phyloP scores from a whole-genome alignment of 2,888 invertebrate genomes.

The Trissolcus brochymenae region DNA sequence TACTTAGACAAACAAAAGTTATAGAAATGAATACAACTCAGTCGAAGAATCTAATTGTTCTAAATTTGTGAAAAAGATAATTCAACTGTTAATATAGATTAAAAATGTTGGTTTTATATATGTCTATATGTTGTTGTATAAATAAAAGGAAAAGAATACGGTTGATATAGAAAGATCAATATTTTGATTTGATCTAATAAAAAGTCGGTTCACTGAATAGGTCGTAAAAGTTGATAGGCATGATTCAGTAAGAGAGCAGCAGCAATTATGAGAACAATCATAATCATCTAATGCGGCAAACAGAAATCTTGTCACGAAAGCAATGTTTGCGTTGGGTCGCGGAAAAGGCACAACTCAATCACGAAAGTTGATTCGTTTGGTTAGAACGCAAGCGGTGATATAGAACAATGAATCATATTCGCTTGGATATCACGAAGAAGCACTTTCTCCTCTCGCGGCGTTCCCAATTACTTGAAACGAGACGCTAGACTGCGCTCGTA shows the following conservation, averaged over 20 bases:
- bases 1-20: no score
- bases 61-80: no score
- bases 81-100: no score
- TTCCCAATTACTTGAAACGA: constrained; percentile 63
- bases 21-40: no score
- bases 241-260: constrained; percentile 7
- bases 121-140: no score
- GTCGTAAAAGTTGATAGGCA: neutral
- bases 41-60: no score
- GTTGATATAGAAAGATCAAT: no score
- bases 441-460: constrained; percentile 54
- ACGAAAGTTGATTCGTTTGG: constrained; percentile 52
- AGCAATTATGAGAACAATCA: constrained; percentile 17
- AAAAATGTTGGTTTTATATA: no score
- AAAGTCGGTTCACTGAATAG: no score
- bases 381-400: constrained; percentile 52
- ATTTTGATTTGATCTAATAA: no score
- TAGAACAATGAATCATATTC: constrained; percentile 62
- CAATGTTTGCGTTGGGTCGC: constrained; percentile 35
- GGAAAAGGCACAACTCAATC: constrained; percentile 50
- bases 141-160: no score
- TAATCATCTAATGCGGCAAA: constrained; percentile 13
- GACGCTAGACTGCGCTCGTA: constrained; percentile 63
- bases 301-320: constrained; percentile 32
- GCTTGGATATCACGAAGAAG: constrained; percentile 52